phyloP scores from a whole-genome alignment of 2,888 invertebrate species.

The Hypena proboscidalis region DNA sequence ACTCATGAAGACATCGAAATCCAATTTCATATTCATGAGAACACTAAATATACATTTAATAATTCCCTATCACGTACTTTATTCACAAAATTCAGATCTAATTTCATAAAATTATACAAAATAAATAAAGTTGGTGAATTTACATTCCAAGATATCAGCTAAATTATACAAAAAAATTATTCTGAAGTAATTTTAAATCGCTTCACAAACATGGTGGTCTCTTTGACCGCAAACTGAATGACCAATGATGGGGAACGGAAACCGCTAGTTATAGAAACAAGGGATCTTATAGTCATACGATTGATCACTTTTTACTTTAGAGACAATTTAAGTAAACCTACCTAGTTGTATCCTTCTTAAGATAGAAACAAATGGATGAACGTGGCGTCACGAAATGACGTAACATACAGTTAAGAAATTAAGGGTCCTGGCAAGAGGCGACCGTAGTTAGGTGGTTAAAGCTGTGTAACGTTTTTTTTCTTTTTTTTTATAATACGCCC shows the following conservation, averaged over 20 bases:
- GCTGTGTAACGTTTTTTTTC: no score
- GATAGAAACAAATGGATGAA: no score
- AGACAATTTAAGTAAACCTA: slow-evolving; percentile 16
- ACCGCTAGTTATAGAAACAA: slow-evolving; percentile 49
- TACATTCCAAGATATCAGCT: slow-evolving; percentile 32
- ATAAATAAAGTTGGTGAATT: slow-evolving; percentile 6
- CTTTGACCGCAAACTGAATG: slow-evolving; percentile 60
- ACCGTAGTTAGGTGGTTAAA: no score
- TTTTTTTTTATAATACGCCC: no score
- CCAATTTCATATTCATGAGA: slow-evolving; percentile 23
- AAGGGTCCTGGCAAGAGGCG: no score
- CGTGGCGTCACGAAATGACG: no score
- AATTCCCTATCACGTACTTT: neutral
- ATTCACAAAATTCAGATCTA: neutral
- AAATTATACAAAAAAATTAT: slow-evolving; percentile 48
- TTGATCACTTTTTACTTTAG: slow-evolving; percentile 17
- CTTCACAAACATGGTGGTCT: slow-evolving; percentile 49
- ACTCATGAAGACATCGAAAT: slow-evolving; percentile 22
- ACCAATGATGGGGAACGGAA: slow-evolving; percentile 54
- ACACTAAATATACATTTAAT: slow-evolving; percentile 10
- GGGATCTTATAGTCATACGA: slow-evolving; percentile 24
- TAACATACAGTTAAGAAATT: no score
- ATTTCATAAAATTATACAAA: slow-evolving; percentile 11
- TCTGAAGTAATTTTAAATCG: slow-evolving; percentile 44
- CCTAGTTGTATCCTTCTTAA: no score